Base-by-base conservation (phyloP, 1,140 invertebrate species). In the Pogonus chalceus region DNA sequence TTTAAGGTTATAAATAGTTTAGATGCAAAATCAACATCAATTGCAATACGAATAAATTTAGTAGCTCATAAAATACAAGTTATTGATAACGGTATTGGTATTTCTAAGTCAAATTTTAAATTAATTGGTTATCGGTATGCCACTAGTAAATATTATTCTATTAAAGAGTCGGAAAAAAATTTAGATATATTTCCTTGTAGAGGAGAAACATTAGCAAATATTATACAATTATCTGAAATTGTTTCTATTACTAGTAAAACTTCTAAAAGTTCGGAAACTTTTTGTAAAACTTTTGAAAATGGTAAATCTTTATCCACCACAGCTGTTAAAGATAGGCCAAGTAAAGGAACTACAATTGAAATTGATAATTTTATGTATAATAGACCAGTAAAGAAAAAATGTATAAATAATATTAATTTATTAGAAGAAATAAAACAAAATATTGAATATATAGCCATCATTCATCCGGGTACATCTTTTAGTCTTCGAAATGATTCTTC, bases 31-130 rank as follows among this genome's bases (percentile, higher is more conserved):
- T 73, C 81, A 2, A 77, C 73, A 20, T 79, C 79, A 26, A 75
- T 85, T 51, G 80, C 81, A 35, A 69, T 84, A 35, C 68, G 82
- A 61, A 57, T 84, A 9, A 72, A 82, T 62, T 65, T 83, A 22
- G 54, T 70, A 37, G 74, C 72, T 53, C 76, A 74, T 60, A 74
- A 72, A 56, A 71, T 85, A 53, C 80, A 84, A 72, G 78, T 84
- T 9, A 72, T 83, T 37, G 83, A 85, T 59, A 84, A 85, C 72
- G 83, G 83, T 2, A 49, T 52, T 57, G 83, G 83, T 20, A 78
- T 85, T 23, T 55, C 62, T 9, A 56, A 64, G 51, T 56, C 65
- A 31, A 73, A 83, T 62, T 65, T 83, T 56, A 58, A 73, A 24
- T 51, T 72, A 18, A 56, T 84, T 43, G 82, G 79, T 26, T 64